A percentile compares a stretch with the other conserved stretches of the same genome.
These are phyloP conservation scores for Sciurus niger DNA, from an alignment of 2,113 vertebrate species.

Conservation along the genomic window DNA sequence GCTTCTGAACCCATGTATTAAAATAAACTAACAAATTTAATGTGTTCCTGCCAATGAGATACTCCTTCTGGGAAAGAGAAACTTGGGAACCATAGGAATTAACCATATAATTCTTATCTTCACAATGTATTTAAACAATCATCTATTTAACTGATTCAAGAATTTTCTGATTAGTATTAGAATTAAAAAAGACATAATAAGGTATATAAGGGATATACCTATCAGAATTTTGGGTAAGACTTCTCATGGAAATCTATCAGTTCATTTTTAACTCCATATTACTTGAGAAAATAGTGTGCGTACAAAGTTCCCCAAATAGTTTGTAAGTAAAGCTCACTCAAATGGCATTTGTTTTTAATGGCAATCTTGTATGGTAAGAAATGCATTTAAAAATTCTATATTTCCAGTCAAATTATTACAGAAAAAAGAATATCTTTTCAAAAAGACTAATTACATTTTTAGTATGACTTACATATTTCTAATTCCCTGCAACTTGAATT, in stretches of 20 bases:
- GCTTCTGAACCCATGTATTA: neutral
- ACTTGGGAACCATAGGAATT: neutral
- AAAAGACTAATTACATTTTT: neutral
- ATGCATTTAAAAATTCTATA: constrained; percentile 16
- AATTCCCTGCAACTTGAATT: constrained; percentile 39
- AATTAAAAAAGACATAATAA: neutral
- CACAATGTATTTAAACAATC: neutral
- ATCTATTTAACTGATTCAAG: neutral
- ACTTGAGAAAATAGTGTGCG: neutral
- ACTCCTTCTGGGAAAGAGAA: neutral
- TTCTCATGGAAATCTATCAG: neutral
- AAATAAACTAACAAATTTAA: neutral
- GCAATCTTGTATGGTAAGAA: neutral
- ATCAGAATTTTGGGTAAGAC: neutral
- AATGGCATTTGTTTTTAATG: neutral
- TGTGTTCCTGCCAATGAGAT: neutral
- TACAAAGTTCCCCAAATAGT: neutral
- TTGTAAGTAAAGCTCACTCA: neutral
- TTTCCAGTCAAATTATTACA: constrained; percentile 7
- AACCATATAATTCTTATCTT: neutral
- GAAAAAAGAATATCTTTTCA: constrained; percentile 38
- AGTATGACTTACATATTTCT: neutral
- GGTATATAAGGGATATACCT: no score
- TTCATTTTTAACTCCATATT: neutral
- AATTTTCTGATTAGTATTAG: neutral